Conservation (phyloP, 2,113 vertebrate species). For the Hippocampus mohnikei region DNA sequence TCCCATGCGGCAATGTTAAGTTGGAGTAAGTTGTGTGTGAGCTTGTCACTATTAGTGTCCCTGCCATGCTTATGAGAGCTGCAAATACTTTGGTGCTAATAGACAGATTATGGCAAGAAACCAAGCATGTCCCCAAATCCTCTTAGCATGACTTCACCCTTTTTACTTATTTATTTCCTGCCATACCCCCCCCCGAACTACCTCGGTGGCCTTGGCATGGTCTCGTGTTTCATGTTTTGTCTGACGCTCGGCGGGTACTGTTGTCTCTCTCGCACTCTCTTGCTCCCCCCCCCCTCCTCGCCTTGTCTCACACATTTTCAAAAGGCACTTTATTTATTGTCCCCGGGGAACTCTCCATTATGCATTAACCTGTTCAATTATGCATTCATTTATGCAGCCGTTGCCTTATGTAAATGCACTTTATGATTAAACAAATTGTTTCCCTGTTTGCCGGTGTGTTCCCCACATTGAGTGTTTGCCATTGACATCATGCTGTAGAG, state of each 20-base stretch:
- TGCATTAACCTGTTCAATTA: conserved; percentile 76
- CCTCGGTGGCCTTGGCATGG: conserved; percentile 63
- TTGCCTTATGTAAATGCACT: conserved; percentile 74
- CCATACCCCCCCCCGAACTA: conserved; percentile 38
- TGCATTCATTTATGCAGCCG: conserved; percentile 76
- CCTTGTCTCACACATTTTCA: conserved; percentile 58
- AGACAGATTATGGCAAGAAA: conserved; percentile 78
- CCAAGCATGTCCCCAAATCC: conserved; percentile 78
- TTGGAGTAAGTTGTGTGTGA: conserved; percentile 64
- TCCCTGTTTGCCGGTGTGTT: conserved; percentile 65
- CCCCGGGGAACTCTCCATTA: conserved; percentile 69
- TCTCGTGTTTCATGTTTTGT: conserved; percentile 68
- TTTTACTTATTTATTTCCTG: conserved; percentile 67
- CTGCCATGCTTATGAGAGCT: conserved; percentile 74
- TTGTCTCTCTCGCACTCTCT: conserved; percentile 38
- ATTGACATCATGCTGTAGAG: conserved; percentile 65
- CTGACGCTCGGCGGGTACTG: conserved; percentile 53
- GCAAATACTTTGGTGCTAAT: conserved; percentile 77
- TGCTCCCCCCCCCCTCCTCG: conserved; percentile 47
- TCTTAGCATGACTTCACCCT: conserved; percentile 68
- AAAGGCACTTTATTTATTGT: conserved; percentile 73
- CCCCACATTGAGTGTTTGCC: conserved; percentile 64
- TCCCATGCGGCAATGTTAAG: conserved; percentile 62
- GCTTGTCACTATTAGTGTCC: conserved; percentile 72
- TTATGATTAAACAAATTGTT: conserved; percentile 75